Evolutionary conservation across 2,113 vertebrate species (phyloP).

Genomic region (Sturnus vulgaris): DNA sequence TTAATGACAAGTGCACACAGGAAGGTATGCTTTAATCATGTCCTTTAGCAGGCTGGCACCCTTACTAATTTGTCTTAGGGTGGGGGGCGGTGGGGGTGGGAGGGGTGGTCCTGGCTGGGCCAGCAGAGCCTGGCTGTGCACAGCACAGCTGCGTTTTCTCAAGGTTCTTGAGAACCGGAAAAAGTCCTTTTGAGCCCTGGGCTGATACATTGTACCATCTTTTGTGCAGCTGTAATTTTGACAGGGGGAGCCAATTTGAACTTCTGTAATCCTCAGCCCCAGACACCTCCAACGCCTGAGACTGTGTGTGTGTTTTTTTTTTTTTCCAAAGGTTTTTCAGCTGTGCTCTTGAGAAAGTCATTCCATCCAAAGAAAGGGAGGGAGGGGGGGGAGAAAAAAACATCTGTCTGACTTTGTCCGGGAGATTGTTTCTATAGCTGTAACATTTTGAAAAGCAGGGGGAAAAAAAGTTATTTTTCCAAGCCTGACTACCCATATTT

Average conservation of each 20-base stretch:
- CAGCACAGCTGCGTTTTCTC: constrained; percentile 73
- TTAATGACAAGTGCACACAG: background rate
- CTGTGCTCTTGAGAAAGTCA: constrained; percentile 72
- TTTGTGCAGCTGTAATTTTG: constrained; percentile 77
- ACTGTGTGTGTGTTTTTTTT: constrained; percentile 4
- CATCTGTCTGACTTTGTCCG: constrained; percentile 64
- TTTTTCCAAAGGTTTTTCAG: constrained; percentile 72
- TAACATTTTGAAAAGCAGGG: constrained; percentile 56
- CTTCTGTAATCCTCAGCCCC: constrained; percentile 76
- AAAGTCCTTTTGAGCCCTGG: constrained; percentile 70
- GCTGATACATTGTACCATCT: constrained; percentile 75
- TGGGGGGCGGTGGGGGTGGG: rapidly evolving
- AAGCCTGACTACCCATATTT: constrained; percentile 40
- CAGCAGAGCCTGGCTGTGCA: constrained; percentile 4
- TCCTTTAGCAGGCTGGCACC: constrained; percentile 26
- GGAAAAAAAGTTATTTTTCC: constrained; percentile 41
- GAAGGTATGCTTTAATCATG: background rate
- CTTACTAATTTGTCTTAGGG: background rate
- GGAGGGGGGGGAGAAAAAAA: background rate
- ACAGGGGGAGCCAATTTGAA: constrained; percentile 70
- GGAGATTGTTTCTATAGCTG: constrained; percentile 67
- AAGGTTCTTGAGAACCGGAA: constrained; percentile 73
- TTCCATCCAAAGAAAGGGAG: constrained; percentile 44
- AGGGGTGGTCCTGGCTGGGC: background rate
- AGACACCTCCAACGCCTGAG: constrained; percentile 76